Conservation (phyloP, 2,888 invertebrate genomes). For the Auanema freiburgensis region DNA sequence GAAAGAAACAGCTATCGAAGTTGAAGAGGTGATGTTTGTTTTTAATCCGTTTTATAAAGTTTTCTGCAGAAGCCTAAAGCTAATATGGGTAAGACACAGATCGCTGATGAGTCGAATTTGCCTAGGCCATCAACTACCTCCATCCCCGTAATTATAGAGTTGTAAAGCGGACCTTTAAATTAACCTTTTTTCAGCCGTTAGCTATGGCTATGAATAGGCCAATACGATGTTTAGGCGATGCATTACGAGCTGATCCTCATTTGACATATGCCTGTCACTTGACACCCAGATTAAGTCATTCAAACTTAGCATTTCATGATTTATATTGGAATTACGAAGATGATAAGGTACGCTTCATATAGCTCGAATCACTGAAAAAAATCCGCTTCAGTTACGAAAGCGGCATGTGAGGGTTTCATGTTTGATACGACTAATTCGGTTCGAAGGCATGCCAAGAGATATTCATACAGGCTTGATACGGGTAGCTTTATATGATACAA, state of each 20-base stretch:
- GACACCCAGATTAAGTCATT: slow-evolving; percentile 44
- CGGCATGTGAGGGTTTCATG: slow-evolving; percentile 33
- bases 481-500: slow-evolving; percentile 37
- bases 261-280: slow-evolving; percentile 44
- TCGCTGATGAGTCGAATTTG: not conserved
- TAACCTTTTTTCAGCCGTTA: not conserved
- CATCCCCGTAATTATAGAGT: not conserved
- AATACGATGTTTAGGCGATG: slow-evolving; percentile 33
- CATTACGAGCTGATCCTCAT: slow-evolving; percentile 35
- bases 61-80: not conserved
- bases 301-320: slow-evolving; percentile 53
- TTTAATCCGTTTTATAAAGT: too few species aligned
- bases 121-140: not conserved
- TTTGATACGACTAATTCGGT: slow-evolving; percentile 36
- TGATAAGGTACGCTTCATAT: slow-evolving; percentile 33
- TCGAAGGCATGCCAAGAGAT: slow-evolving; percentile 42
- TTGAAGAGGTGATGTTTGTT: not conserved
- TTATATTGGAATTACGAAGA: slow-evolving; percentile 49
- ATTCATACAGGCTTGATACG: slow-evolving; percentile 33
- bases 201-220: not conserved
- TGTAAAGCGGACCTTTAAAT: not conserved
- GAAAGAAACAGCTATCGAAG: not conserved
- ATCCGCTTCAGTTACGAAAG: slow-evolving; percentile 26
- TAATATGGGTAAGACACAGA: not conserved
- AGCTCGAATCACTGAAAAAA: too few species aligned